Evolutionary conservation across 2,113 vertebrate species (phyloP).

Genomic region (Ameiurus melas): DNA sequence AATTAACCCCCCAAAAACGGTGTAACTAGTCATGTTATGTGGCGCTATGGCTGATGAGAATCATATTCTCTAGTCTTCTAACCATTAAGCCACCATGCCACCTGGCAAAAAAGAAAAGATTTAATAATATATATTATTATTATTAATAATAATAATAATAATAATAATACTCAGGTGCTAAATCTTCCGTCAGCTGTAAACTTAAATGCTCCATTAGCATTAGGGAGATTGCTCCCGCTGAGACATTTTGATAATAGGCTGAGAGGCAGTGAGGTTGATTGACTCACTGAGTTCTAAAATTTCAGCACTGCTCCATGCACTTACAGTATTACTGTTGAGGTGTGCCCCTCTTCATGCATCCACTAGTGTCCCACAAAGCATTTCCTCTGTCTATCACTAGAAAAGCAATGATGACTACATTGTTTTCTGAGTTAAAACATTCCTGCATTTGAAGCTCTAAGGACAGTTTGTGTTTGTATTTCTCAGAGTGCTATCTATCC

Average conservation of each 20-base stretch:
- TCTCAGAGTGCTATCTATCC: too few species aligned
- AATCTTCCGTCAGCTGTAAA: too few species aligned
- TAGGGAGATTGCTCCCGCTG: constrained; percentile 49
- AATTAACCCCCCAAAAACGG: too few species aligned
- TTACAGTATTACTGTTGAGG: background rate
- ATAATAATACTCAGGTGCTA: too few species aligned
- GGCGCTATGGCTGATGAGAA: too few species aligned
- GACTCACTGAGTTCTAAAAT: constrained; percentile 45
- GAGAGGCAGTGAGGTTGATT: constrained; percentile 51
- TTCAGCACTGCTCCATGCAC: constrained; percentile 59
- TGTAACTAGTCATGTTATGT: too few species aligned
- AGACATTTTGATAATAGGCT: constrained; percentile 59
- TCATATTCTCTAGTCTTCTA: too few species aligned
- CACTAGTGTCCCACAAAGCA: constrained; percentile 25
- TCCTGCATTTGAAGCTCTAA: background rate
- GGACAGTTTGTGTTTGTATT: too few species aligned
- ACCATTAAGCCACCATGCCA: too few species aligned
- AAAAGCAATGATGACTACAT: background rate
- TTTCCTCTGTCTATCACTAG: background rate
- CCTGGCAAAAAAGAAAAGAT: too few species aligned
- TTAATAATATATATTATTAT: too few species aligned
- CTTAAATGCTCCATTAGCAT: constrained; percentile 59
- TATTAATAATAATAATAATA: too few species aligned
- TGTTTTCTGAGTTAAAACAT: constrained; percentile 21
- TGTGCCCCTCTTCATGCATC: background rate